A percentile compares a stretch with the other conserved stretches of the same genome.
Evolutionary conservation across 2,113 vertebrate genomes (phyloP).

Genomic region (Pandion haliaetus): DNA sequence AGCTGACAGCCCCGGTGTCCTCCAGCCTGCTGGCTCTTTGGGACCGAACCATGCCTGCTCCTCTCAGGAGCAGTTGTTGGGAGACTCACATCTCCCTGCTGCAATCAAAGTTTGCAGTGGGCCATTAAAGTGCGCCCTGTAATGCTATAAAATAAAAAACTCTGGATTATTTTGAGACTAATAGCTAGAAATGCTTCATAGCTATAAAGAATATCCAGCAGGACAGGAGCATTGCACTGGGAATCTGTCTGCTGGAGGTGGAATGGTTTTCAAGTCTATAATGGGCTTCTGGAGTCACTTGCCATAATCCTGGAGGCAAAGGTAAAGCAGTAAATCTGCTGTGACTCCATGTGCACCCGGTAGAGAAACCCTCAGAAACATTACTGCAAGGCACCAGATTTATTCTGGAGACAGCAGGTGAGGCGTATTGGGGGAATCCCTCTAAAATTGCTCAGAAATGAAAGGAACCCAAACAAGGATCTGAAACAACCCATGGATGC

Average conservation of each 20-base stretch:
- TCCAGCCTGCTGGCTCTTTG: background rate
- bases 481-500: background rate
- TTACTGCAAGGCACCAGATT: background rate
- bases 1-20: fast-evolving
- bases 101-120: background rate
- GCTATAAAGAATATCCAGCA: background rate
- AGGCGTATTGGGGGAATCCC: background rate
- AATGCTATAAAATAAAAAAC: background rate
- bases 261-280: background rate
- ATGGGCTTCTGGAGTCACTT: background rate
- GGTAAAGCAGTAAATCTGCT: background rate
- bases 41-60: fast-evolving
- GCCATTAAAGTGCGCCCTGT: background rate
- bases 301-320: background rate
- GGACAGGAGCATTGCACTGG: background rate
- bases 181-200: background rate
- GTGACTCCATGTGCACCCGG: background rate
- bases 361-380: background rate
- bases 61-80: background rate
- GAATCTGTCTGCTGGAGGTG: background rate
- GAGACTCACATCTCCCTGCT: background rate
- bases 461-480: background rate
- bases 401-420: background rate
- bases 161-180: background rate
- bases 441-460: background rate